These are phyloP conservation scores for Solea solea DNA, from an alignment of 2,113 vertebrate genomes.

Conservation along the genomic window DNA sequence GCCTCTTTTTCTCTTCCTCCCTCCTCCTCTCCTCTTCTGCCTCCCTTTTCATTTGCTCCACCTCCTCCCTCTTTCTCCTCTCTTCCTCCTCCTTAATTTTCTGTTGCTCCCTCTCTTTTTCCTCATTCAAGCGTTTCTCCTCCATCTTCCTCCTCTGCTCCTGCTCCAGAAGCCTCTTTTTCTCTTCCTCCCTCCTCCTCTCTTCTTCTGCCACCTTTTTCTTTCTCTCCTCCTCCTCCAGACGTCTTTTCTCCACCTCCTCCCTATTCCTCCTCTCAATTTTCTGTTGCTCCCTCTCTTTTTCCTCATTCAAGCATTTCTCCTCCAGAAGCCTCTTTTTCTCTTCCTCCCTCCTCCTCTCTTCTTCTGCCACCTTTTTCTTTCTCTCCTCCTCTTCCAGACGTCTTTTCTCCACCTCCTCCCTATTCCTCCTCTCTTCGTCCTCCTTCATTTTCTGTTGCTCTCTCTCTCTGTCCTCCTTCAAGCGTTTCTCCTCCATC, in stretches of 20 bases:
- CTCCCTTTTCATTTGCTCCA: neutral
- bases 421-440: neutral
- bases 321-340: neutral
- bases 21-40: constrained; percentile 2
- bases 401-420: too few species aligned
- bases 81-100: neutral
- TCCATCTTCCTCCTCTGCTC: neutral
- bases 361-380: constrained; percentile 4
- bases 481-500: constrained; percentile 19
- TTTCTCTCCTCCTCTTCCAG: neutral
- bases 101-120: neutral
- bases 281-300: neutral
- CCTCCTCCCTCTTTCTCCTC: neutral
- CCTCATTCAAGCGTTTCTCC: neutral
- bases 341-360: neutral
- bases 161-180: constrained; percentile 6
- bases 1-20: constrained; percentile 14
- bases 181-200: constrained; percentile 13
- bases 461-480: constrained; percentile 29
- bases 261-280: neutral
- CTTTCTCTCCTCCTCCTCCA: constrained; percentile 2
- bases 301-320: neutral
- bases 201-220: neutral
- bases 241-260: neutral
- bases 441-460: constrained; percentile 33